phyloP scores from a whole-genome alignment of 2,888 invertebrate species.

The Andrena chrysosceles region DNA sequence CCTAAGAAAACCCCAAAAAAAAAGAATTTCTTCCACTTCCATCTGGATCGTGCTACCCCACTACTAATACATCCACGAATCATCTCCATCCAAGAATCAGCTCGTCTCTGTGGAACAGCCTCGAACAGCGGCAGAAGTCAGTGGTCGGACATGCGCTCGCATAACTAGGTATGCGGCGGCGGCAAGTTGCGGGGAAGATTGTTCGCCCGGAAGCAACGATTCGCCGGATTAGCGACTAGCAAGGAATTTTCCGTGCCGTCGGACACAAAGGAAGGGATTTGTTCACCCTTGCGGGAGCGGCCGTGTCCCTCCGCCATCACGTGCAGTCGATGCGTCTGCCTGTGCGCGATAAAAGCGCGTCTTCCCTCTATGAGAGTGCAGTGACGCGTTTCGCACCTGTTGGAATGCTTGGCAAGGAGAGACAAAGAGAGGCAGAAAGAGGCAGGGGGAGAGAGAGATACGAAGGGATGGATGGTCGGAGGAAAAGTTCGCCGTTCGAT shows the following conservation, averaged over 20 bases:
- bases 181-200: constrained; percentile 12
- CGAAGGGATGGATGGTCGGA: constrained; percentile 30
- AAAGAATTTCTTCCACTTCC: neutral
- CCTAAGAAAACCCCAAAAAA: neutral
- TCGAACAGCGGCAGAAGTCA: constrained; percentile 27
- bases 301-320: constrained; percentile 43
- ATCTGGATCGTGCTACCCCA: neutral
- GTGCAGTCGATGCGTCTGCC: constrained; percentile 60
- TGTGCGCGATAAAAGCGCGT: constrained; percentile 67
- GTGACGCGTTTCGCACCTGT: constrained; percentile 79
- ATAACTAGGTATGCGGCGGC: constrained; percentile 23
- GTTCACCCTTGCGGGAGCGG: constrained; percentile 38
- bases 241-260: constrained; percentile 67
- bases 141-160: constrained; percentile 22
- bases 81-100: neutral
- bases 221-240: constrained; percentile 61
- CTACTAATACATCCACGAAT: neutral
- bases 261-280: constrained; percentile 69
- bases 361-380: constrained; percentile 58
- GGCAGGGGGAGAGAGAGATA: constrained; percentile 17
- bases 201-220: constrained; percentile 64
- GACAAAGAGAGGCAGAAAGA: constrained; percentile 26
- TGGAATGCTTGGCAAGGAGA: constrained; percentile 74
- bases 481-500: constrained; percentile 66
- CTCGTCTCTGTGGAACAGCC: constrained; percentile 6